Percentiles rank a stretch among this genome's conserved stretches.
These are phyloP conservation scores for Orchestes rusci DNA, from an alignment of 2,888 invertebrate species.

Conservation along the genomic window DNA sequence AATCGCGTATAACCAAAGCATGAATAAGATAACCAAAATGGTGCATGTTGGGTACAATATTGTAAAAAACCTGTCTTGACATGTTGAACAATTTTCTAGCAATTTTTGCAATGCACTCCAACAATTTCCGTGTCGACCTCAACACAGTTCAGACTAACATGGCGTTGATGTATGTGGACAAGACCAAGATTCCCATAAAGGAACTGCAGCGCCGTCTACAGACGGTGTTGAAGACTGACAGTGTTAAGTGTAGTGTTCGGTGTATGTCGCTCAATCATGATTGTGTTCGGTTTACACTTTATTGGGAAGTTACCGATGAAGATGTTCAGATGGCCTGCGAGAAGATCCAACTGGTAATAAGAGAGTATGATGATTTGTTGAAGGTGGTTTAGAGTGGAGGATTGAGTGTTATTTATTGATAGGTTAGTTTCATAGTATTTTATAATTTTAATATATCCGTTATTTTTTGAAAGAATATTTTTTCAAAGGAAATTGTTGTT, in stretches of 20 bases:
- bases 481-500: too few relatives aligned
- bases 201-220: conserved; percentile 51
- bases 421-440: too few relatives aligned
- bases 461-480: too few relatives aligned
- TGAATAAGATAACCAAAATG: too few relatives aligned
- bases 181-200: conserved; percentile 48
- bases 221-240: conserved; percentile 45
- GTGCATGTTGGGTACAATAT: too few relatives aligned
- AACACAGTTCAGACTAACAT: conserved; percentile 67
- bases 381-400: background rate
- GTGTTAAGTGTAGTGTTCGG: conserved; percentile 52
- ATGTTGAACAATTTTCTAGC: too few relatives aligned
- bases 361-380: conserved; percentile 45
- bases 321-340: conserved; percentile 61
- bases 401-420: too few relatives aligned
- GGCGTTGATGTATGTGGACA: conserved; percentile 55
- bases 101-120: conserved; percentile 54
- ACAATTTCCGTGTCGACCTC: conserved; percentile 57
- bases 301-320: conserved; percentile 63
- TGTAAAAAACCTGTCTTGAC: too few relatives aligned
- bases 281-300: conserved; percentile 61
- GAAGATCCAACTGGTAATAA: conserved; percentile 66
- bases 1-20: too few relatives aligned
- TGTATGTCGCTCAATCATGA: conserved; percentile 53
- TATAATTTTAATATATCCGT: too few relatives aligned